These are phyloP conservation scores for Psephotus haematonotus DNA, from an alignment of 2,113 vertebrate genomes.

Conservation along the genomic window DNA sequence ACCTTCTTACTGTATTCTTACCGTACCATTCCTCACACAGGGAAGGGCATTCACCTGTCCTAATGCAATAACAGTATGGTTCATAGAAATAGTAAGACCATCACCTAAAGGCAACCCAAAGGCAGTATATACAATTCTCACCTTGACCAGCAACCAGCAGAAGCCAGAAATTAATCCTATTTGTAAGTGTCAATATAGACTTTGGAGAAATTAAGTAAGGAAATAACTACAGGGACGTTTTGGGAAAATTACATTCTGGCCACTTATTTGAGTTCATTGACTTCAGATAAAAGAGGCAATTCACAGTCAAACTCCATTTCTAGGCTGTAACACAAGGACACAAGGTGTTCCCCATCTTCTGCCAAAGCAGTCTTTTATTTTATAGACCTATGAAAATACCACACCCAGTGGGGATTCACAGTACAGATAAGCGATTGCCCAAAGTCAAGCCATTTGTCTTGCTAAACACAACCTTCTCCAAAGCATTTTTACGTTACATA, in stretches of 20 bases:
- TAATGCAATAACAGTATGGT: background rate
- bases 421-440: background rate
- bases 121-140: background rate
- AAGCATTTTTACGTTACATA: background rate
- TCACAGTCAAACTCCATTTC: background rate
- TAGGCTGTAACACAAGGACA: background rate
- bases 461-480: background rate
- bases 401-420: background rate
- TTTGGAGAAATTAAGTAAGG: background rate
- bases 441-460: constrained; percentile 10
- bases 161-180: background rate
- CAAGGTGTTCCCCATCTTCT: background rate
- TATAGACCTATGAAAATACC: constrained; percentile 6
- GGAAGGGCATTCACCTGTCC: background rate
- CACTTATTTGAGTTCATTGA: background rate
- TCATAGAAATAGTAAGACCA: background rate
- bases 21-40: background rate
- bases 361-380: background rate
- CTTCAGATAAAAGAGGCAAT: background rate
- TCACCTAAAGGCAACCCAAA: background rate
- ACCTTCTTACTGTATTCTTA: background rate
- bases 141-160: background rate
- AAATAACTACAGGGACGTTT: background rate
- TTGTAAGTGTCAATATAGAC: background rate
- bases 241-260: background rate